Evolutionary conservation across 2,797 vertebrate genomes (phyloP).

Genomic region (Rachycentron canadum): DNA sequence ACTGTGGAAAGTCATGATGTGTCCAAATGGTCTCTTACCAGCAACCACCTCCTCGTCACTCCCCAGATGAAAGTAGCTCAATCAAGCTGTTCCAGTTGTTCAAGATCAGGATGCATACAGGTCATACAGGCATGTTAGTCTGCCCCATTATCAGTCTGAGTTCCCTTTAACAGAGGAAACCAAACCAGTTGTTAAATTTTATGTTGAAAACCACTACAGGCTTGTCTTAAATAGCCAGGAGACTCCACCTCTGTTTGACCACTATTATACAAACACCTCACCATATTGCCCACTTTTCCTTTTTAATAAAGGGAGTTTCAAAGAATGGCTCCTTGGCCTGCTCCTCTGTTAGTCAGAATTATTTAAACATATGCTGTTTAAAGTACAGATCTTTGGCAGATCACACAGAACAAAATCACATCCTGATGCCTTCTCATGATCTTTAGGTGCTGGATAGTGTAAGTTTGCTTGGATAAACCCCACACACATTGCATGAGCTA

Average conservation of each 20-base stretch:
- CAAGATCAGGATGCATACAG: background rate
- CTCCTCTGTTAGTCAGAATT: background rate
- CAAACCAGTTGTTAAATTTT: conserved; percentile 19
- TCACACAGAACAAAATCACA: no score
- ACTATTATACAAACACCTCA: background rate
- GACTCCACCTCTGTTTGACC: conserved; percentile 69
- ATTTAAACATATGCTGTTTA: background rate
- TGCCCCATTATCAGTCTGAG: background rate
- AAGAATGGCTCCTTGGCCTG: background rate
- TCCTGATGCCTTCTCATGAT: background rate
- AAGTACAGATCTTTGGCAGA: no score
- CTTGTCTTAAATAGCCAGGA: conserved; percentile 52
- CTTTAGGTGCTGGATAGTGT: background rate
- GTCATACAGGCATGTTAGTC: background rate
- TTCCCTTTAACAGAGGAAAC: background rate
- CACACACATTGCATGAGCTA: background rate
- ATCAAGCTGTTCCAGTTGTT: background rate
- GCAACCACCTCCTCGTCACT: background rate
- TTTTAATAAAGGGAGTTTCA: background rate
- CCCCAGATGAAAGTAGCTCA: conserved; percentile 21
- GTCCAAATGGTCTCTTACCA: conserved; percentile 57
- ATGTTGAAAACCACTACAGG: conserved; percentile 6
- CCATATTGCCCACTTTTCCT: background rate
- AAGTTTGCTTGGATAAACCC: background rate
- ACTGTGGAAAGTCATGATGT: background rate